phyloP scores from a whole-genome alignment of 1,140 invertebrate species.

The Drosophila hydei region DNA sequence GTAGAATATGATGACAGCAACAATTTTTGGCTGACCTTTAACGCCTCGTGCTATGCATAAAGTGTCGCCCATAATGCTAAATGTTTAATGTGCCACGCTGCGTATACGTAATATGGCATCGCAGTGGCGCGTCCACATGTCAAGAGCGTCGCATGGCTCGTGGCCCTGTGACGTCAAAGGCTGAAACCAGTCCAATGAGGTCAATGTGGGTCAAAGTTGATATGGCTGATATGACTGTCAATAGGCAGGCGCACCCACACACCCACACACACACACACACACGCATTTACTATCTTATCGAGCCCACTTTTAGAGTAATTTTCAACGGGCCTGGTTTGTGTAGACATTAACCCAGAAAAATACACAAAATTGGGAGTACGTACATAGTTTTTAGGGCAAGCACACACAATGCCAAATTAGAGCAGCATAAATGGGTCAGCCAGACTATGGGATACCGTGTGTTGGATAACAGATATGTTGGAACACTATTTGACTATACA shows the following conservation, averaged over 20 bases:
- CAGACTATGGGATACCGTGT: slow-evolving; percentile 2
- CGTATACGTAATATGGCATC: slow-evolving; percentile 55
- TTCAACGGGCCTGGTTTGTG: slow-evolving; percentile 14
- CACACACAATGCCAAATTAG: slow-evolving; percentile 9
- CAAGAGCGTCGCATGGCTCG: not conserved
- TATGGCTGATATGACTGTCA: too few species aligned
- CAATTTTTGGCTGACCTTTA: slow-evolving; percentile 59
- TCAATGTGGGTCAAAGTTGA: slow-evolving; percentile 31
- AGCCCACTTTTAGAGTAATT: slow-evolving; percentile 8
- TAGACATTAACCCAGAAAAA: slow-evolving; percentile 61
- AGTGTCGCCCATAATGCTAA: slow-evolving; percentile 29
- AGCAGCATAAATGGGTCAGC: not conserved
- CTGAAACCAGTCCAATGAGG: slow-evolving; percentile 14
- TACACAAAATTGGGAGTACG: slow-evolving; percentile 22
- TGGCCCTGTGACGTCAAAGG: slow-evolving; percentile 27
- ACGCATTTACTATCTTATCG: slow-evolving; percentile 24
- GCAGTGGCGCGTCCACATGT: not conserved
- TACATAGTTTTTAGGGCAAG: slow-evolving; percentile 26
- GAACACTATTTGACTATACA: not conserved
- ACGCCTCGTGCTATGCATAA: slow-evolving; percentile 65
- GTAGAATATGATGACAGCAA: slow-evolving; percentile 48
- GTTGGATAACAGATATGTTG: not conserved
- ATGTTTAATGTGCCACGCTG: slow-evolving; percentile 33
- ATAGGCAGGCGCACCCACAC: not conserved
- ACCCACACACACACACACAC: slow-evolving; percentile 2